Base-by-base conservation (phyloP, 2,113 vertebrate species). In the Dascyllus trimaculatus region DNA sequence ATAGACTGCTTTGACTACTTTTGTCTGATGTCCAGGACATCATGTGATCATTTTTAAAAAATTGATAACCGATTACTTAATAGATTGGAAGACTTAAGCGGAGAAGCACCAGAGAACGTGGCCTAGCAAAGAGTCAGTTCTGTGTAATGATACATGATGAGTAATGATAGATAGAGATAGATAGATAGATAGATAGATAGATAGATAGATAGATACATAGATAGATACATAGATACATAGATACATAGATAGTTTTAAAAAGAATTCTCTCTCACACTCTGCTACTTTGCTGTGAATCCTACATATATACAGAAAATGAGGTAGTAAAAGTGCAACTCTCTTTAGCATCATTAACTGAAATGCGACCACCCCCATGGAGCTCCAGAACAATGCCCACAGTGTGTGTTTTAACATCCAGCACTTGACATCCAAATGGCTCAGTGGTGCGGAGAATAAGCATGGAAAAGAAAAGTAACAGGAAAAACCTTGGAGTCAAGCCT, bases 361-460 rank as follows among this genome's bases (percentile, higher is more conserved):
- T 49, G 43, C 6, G 18, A 69, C 68, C 62, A 46, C 77, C 79
- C 46, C 64, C 48, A 15, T 22, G 19, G 62, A 75, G 66, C 13
- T 60, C 45, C n/a, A 81, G 84, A 89, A 90, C 90, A 92, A 90
- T 87, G 75, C 56, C 45, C 22, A 43, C 83, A 85, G 65, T 93
- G 90, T 92, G 57, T 78, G 57, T 80, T 81, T 82, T 1, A 81
- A 87, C 82, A 84, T 68, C 64, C 79, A 74, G 22, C 2, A 48
- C 63, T 74, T 80, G 79, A 67, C 71, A 71, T 88, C 77, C 73
- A 84, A 59, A 71, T 62, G 66, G 35, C 65, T 80, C 65, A 1
- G 46, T 49, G 51, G 67, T 70, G 58, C 61, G 29, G 56, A 68
- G 60, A 78, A 58, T 43, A 51, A 69, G 61, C 58, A 49, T 38